A percentile compares a stretch with the other conserved stretches of the same genome.
Evolutionary conservation across 1,140 invertebrate genomes (phyloP).

Genomic region (Drosophila tropicalis): DNA sequence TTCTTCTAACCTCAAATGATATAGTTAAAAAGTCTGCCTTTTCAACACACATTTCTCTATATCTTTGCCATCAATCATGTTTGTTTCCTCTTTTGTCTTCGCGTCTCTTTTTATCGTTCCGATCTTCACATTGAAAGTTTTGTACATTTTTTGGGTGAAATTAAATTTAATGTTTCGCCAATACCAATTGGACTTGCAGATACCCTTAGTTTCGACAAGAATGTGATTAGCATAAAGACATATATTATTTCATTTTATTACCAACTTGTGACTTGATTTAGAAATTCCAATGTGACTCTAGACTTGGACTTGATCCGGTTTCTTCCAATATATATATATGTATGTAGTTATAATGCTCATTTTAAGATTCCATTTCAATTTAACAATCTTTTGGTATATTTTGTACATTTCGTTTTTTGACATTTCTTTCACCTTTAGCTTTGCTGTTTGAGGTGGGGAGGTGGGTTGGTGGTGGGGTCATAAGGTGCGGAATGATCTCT

Average conservation of each 20-base stretch:
- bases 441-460: conserved; percentile 1
- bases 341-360: not conserved
- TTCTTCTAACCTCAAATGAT: not conserved
- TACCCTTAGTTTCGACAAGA: not conserved
- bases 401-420: conserved; percentile 36
- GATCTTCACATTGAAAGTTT: conserved; percentile 15
- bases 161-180: not conserved
- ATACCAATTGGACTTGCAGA: conserved; percentile 1
- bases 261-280: conserved; percentile 13
- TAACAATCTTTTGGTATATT: conserved; percentile 6
- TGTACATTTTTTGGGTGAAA: conserved; percentile 9
- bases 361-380: conserved; percentile 34
- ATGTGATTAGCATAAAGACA: conserved; percentile 38
- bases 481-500: conserved; percentile 17
- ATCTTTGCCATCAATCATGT: conserved; percentile 7
- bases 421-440: conserved; percentile 74
- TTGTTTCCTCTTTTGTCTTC: conserved; percentile 2
- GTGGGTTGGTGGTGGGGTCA: not conserved
- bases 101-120: not conserved
- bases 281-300: conserved; percentile 19
- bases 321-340: not conserved
- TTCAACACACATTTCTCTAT: too few species aligned
- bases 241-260: conserved; percentile 27
- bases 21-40: not conserved
- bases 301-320: conserved; percentile 2